phyloP scores from a whole-genome alignment of 2,888 invertebrate species.

The Coenonympha glycerion region DNA sequence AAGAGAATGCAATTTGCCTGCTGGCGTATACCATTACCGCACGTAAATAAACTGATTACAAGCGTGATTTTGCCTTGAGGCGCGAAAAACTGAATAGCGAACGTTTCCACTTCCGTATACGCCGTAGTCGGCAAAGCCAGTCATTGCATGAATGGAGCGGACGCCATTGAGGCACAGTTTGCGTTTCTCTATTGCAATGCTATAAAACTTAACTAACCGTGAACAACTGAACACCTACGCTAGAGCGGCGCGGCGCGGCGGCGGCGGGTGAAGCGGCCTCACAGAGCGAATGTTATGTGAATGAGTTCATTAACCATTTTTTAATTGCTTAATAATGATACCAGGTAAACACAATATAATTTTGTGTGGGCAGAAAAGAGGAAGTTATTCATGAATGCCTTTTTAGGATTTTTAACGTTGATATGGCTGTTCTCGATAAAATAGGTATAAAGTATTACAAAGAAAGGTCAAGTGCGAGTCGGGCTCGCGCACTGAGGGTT shows the following conservation, averaged over 20 bases:
- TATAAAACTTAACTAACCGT: constrained; percentile 45
- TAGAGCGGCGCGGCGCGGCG: no score
- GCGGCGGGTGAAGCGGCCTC: constrained; percentile 23
- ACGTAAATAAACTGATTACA: constrained; percentile 19
- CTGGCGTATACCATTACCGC: constrained; percentile 14
- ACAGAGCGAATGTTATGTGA: constrained; percentile 43
- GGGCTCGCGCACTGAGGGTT: no score
- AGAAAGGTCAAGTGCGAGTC: no score
- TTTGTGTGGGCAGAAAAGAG: no score
- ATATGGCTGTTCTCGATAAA: no score
- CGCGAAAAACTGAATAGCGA: constrained; percentile 44
- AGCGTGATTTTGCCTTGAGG: constrained; percentile 31
- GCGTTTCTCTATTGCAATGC: constrained; percentile 46
- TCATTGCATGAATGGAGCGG: constrained; percentile 56
- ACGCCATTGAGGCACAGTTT: constrained; percentile 47
- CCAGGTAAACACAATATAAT: no score
- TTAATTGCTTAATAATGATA: constrained; percentile 24
- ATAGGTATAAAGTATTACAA: no score
- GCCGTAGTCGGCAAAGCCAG: no score
- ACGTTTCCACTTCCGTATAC: constrained; percentile 44
- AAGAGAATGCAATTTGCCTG: constrained; percentile 11
- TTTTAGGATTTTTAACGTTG: no score
- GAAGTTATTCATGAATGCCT: no score
- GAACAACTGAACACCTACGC: constrained; percentile 23
- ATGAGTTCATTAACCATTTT: constrained; percentile 53